Conservation (phyloP, 2,888 invertebrate species). For the Scaptomyza reducta region DNA sequence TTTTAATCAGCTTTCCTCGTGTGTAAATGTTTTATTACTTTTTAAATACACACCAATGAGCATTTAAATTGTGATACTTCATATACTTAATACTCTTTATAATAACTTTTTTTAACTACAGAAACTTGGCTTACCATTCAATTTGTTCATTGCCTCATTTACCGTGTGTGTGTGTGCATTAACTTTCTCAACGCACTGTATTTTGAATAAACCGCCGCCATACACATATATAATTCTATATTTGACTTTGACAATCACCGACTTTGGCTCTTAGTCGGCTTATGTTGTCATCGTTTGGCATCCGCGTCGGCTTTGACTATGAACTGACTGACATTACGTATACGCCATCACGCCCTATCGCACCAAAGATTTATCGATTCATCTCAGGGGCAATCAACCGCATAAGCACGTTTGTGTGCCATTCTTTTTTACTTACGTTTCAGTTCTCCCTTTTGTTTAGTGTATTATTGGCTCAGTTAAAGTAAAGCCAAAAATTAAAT, state of each 20-base stretch:
- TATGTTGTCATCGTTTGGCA: slow-evolving; percentile 66
- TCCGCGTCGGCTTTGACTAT: slow-evolving; percentile 33
- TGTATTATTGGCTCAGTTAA: slow-evolving; percentile 69
- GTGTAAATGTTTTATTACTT: background rate
- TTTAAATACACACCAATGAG: background rate
- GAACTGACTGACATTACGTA: slow-evolving; percentile 47
- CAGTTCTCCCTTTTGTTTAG: slow-evolving; percentile 7
- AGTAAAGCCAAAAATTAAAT: slow-evolving; percentile 70
- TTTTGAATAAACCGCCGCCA: slow-evolving; percentile 22
- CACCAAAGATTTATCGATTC: slow-evolving; percentile 43
- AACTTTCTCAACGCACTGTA: slow-evolving; percentile 41
- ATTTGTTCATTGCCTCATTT: slow-evolving; percentile 13
- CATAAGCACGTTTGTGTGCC: slow-evolving; percentile 62
- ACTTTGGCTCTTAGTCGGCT: slow-evolving; percentile 54
- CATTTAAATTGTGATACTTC: background rate
- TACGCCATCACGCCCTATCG: slow-evolving; percentile 49
- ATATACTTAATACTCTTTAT: background rate
- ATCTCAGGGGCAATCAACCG: slow-evolving; percentile 53
- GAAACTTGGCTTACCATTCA: slow-evolving; percentile 3
- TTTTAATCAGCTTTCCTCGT: background rate
- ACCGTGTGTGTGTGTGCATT: background rate
- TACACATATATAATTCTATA: slow-evolving; percentile 51
- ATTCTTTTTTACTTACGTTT: slow-evolving; percentile 10
- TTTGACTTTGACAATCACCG: slow-evolving; percentile 70
- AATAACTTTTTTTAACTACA: background rate